Conservation (phyloP, 1,140 invertebrate genomes). For the Vollenhovia emeryi region DNA sequence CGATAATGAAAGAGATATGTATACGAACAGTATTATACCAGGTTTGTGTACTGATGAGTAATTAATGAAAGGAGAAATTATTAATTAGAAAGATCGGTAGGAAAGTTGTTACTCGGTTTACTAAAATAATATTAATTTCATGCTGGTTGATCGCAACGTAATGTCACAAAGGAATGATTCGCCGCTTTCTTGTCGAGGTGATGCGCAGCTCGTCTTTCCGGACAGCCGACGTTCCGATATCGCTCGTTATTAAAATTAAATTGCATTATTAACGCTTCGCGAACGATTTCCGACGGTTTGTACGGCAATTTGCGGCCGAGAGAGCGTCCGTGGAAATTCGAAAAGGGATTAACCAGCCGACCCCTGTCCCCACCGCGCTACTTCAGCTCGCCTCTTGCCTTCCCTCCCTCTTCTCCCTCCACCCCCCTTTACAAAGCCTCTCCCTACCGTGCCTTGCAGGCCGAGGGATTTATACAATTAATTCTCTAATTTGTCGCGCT, state of each 20-base stretch:
- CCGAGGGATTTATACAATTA: constrained; percentile 81
- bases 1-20: background rate
- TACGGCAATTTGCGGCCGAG: constrained; percentile 76
- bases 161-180: constrained; percentile 49
- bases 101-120: constrained; percentile 1
- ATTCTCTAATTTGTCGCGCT: constrained; percentile 81
- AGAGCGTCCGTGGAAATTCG: constrained; percentile 76
- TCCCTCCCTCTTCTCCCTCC: background rate
- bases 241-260: constrained; percentile 82
- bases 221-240: constrained; percentile 61
- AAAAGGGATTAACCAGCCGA: constrained; percentile 77
- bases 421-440: constrained; percentile 45
- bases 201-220: constrained; percentile 66
- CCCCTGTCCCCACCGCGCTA: constrained; percentile 66
- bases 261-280: constrained; percentile 81
- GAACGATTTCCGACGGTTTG: constrained; percentile 78
- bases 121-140: constrained; percentile 59
- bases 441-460: constrained; percentile 65
- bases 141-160: constrained; percentile 24
- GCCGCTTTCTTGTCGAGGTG: constrained; percentile 41
- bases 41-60: background rate
- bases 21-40: background rate
- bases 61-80: constrained; percentile 11
- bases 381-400: constrained; percentile 20
- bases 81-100: background rate